A percentile compares a stretch with the other conserved stretches of the same genome.
Evolutionary conservation across 2,113 vertebrate genomes (phyloP).

Genomic region (Seriola dumerili): DNA sequence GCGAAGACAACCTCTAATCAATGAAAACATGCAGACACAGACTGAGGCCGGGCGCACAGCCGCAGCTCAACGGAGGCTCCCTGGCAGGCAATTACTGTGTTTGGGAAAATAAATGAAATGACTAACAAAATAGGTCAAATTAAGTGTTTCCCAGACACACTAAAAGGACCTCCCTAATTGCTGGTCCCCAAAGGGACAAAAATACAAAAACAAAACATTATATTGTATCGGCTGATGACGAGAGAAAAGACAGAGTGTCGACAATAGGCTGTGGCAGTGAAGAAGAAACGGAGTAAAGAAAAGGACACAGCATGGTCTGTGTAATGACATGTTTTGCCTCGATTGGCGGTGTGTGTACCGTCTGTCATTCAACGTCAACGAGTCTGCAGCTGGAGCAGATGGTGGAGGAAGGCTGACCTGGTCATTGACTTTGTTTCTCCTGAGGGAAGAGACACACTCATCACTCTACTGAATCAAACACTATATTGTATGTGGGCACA

Average conservation of each 20-base stretch:
- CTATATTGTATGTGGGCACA: slow-evolving; percentile 9
- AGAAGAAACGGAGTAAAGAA: slow-evolving; percentile 35
- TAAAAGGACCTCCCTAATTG: slow-evolving; percentile 79
- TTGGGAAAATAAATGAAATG: slow-evolving; percentile 82
- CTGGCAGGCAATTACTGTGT: slow-evolving; percentile 80
- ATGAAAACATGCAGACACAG: slow-evolving; percentile 30
- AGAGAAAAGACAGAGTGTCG: slow-evolving; percentile 12
- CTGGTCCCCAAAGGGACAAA: slow-evolving; percentile 60
- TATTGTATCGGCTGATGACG: slow-evolving; percentile 58
- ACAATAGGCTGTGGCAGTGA: slow-evolving; percentile 10
- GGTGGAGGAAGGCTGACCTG: slow-evolving; percentile 33
- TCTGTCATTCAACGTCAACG: slow-evolving; percentile 67
- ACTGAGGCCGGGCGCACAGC: slow-evolving; percentile 49
- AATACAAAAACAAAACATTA: slow-evolving; percentile 70
- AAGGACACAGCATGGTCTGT: slow-evolving; percentile 52
- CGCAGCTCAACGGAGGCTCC: slow-evolving; percentile 58
- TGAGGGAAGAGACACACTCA: background rate
- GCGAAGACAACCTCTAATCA: slow-evolving; percentile 73
- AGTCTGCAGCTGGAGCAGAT: slow-evolving; percentile 30
- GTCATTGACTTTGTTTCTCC: slow-evolving; percentile 59
- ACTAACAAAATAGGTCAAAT: slow-evolving; percentile 84
- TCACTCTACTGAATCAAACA: slow-evolving; percentile 24
- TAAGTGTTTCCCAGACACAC: slow-evolving; percentile 78
- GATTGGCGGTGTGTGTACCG: slow-evolving; percentile 51
- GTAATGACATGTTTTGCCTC: slow-evolving; percentile 74